phyloP scores from a whole-genome alignment of 2,888 invertebrate genomes.

The Drosophila merina region DNA sequence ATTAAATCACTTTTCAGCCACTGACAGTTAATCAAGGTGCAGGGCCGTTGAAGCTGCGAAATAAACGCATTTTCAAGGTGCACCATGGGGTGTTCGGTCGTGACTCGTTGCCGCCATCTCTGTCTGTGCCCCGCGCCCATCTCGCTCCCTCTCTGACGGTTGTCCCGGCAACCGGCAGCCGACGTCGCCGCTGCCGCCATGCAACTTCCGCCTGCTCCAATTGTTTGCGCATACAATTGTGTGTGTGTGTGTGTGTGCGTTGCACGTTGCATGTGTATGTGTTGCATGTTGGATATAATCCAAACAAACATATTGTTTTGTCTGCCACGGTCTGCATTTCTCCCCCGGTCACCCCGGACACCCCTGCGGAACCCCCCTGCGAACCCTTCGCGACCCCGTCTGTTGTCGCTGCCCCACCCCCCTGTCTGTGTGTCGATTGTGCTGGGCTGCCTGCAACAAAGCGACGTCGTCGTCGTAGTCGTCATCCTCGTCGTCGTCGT shows the following conservation, averaged over 20 bases:
- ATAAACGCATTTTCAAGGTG: slow-evolving; percentile 68
- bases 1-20: slow-evolving; percentile 80
- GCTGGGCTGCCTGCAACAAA: slow-evolving; percentile 75
- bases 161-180: slow-evolving; percentile 56
- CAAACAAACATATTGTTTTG: slow-evolving; percentile 80
- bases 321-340: slow-evolving; percentile 69
- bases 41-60: slow-evolving; percentile 26
- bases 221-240: slow-evolving; percentile 76
- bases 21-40: slow-evolving; percentile 78
- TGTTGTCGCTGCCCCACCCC: slow-evolving; percentile 25
- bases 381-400: slow-evolving; percentile 29
- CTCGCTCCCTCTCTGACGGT: slow-evolving; percentile 28
- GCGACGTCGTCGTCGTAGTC: slow-evolving; percentile 38
- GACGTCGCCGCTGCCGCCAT: slow-evolving; percentile 47
- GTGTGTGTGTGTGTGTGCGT: slow-evolving; percentile 9
- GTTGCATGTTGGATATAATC: slow-evolving; percentile 65
- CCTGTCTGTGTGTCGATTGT: slow-evolving; percentile 74
- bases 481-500: slow-evolving; percentile 23
- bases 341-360: slow-evolving; percentile 2
- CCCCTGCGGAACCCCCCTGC: too few species aligned
- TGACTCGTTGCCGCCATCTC: slow-evolving; percentile 39
- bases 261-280: slow-evolving; percentile 10
- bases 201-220: slow-evolving; percentile 80
- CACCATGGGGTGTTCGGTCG: slow-evolving; percentile 47
- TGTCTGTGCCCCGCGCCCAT: not conserved